Evolutionary conservation across 2,888 invertebrate species (phyloP).

Genomic region (Acleris emargana): DNA sequence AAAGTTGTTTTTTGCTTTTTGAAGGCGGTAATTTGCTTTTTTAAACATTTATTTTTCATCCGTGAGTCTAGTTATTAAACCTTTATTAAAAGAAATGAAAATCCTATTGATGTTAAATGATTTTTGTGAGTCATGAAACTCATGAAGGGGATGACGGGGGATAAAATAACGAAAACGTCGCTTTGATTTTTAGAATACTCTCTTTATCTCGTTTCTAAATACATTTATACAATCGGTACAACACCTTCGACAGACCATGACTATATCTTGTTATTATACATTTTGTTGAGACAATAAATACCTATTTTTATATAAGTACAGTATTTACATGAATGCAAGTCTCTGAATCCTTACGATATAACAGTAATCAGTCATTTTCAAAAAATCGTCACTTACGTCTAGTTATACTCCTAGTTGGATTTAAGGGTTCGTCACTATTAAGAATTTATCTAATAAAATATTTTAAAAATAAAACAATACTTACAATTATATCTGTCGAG

Average conservation of each 20-base stretch:
- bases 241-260: constrained; percentile 47
- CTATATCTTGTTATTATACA: constrained; percentile 52
- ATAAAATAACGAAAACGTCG: constrained; percentile 16
- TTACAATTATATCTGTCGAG: constrained; percentile 51
- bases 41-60: too few relatives aligned
- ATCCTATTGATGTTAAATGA: neutral
- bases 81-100: too few relatives aligned
- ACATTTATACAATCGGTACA: constrained; percentile 61
- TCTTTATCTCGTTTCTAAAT: constrained; percentile 55
- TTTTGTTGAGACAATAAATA: constrained; percentile 55
- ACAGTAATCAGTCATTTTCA: constrained; percentile 73
- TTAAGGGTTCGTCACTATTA: constrained; percentile 37
- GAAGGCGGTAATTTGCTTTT: too few relatives aligned
- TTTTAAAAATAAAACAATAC: constrained; percentile 43
- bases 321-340: constrained; percentile 61
- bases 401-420: constrained; percentile 17
- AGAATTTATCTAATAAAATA: constrained; percentile 46
- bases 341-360: constrained; percentile 45
- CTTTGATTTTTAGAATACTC: constrained; percentile 41
- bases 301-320: constrained; percentile 45
- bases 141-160: neutral
- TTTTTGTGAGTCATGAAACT: neutral
- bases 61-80: too few relatives aligned
- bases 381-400: constrained; percentile 43
- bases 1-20: too few relatives aligned